Evolutionary conservation across 2,113 vertebrate species (phyloP), one percentile per base, ranked within the genome.

Genomic region (Sylvilagus bachmani): DNA sequence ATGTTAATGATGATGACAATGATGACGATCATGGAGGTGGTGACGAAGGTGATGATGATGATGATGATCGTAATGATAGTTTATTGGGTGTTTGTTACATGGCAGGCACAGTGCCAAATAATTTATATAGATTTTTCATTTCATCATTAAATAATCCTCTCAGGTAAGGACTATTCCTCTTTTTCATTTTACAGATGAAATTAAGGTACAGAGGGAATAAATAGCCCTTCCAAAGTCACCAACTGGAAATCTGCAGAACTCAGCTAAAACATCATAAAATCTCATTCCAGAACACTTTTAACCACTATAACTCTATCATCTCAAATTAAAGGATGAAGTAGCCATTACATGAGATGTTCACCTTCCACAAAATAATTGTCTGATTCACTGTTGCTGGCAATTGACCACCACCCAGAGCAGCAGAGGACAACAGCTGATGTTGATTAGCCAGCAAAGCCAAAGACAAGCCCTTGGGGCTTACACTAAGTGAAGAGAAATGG

Each of bases 201-300:
- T 61, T 64, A 84, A 92, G 31, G 13, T 55, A 36, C 2, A 33
- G 36, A 83, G 29, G 74, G 33, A 73, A 53, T 31, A 77, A n/a
- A 69, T 84, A 92, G 78, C 38, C 85, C 70, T 81, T 27, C 55
- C 33, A 66, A 77, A 53, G 36, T 85, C 25, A 55, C 6, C 38
- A 67, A 31, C 4, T 27, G 22, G 11, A 93, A 93, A 96, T 27
- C 77, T 78, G 27, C 8, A 95, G 13, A 71, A 80, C 38, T 80
- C 24, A 55, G 14, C 19, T 29, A 44, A 89, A 62, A 80, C n/a
- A 49, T 51, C 49, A 25, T 33, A n/a, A 10, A 22, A 6, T 51
- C 44, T 80, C 53, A 84, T 61, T 86, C 27, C 27, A 93, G 67
- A 89, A 74, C 21, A 53, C 24, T 36, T 91, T 85, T 85, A 94